Evolutionary conservation across 2,797 vertebrate species (phyloP).

Genomic region (Lagocephalus sceleratus): DNA sequence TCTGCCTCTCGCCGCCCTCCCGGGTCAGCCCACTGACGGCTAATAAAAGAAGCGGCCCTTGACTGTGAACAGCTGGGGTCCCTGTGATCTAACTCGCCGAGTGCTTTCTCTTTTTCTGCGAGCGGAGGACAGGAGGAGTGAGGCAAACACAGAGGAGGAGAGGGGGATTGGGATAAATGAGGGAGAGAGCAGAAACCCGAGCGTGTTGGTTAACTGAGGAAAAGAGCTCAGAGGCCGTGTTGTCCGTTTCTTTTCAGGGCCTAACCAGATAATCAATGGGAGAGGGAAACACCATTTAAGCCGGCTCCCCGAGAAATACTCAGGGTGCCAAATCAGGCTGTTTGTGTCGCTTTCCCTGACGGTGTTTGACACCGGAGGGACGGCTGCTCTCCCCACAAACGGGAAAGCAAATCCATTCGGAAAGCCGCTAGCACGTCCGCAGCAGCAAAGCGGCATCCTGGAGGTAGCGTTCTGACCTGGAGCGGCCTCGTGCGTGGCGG

Average conservation of each 20-base stretch:
- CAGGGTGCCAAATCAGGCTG: constrained; percentile 32
- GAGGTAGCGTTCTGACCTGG: constrained; percentile 32
- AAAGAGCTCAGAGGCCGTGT: constrained; percentile 52
- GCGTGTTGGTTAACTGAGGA: constrained; percentile 41
- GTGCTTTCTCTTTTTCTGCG: constrained; percentile 29
- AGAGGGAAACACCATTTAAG: constrained; percentile 65
- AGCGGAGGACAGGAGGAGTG: constrained; percentile 31
- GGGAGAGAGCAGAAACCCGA: constrained; percentile 25
- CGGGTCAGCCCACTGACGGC: constrained; percentile 61
- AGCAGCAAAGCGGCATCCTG: constrained; percentile 16
- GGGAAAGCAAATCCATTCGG: too few species aligned
- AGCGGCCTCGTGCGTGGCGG: neutral
- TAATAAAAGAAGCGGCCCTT: constrained; percentile 77
- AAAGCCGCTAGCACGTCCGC: too few species aligned
- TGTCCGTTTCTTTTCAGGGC: constrained; percentile 58
- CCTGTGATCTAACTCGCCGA: constrained; percentile 61
- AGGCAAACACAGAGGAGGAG: constrained; percentile 21
- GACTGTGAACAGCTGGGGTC: constrained; percentile 76
- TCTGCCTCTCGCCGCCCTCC: constrained; percentile 47
- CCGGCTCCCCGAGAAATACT: constrained; percentile 54
- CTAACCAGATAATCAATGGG: constrained; percentile 76
- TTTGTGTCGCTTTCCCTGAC: constrained; percentile 6
- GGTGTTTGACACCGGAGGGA: constrained; percentile 13
- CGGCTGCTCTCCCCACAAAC: constrained; percentile 27
- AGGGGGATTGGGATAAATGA: neutral